These are phyloP conservation scores for Scolopax mira DNA, from an alignment of 2,113 vertebrate genomes.

Conservation along the genomic window DNA sequence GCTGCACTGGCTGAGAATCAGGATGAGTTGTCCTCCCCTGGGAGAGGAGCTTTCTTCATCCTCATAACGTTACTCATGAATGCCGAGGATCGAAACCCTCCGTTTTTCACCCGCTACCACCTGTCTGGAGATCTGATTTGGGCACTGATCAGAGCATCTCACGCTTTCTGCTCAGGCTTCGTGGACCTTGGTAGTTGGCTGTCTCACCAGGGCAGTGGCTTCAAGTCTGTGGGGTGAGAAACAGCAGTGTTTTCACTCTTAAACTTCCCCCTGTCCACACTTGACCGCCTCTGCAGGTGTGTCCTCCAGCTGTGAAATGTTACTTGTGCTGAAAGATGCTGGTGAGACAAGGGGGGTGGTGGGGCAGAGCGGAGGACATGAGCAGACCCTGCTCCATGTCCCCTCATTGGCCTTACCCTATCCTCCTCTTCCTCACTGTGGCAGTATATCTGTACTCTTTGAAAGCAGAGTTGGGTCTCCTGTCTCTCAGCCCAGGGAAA, in stretches of 20 bases:
- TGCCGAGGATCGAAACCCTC: background rate
- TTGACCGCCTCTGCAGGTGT: conserved; percentile 51
- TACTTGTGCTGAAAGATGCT: background rate
- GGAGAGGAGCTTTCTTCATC: background rate
- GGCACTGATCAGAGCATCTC: background rate
- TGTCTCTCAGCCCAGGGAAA: background rate
- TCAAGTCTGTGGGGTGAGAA: background rate
- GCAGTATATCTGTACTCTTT: background rate
- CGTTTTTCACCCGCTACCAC: rapidly evolving
- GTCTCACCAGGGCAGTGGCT: background rate
- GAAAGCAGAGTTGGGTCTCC: background rate
- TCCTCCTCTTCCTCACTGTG: background rate
- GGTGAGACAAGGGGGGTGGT: background rate
- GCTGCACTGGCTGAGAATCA: background rate
- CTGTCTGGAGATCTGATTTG: background rate
- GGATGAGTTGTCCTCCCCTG: background rate
- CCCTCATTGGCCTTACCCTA: background rate
- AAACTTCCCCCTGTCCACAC: conserved; percentile 22
- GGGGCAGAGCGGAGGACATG: background rate
- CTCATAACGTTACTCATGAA: rapidly evolving
- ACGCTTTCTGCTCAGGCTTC: background rate
- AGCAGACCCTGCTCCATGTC: background rate
- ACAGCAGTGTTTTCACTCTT: background rate
- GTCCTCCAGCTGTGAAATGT: conserved; percentile 9
- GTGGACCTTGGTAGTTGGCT: rapidly evolving